These are phyloP conservation scores for Ramphastos sulfuratus DNA, from an alignment of 2,113 vertebrate species.

Conservation along the genomic window DNA sequence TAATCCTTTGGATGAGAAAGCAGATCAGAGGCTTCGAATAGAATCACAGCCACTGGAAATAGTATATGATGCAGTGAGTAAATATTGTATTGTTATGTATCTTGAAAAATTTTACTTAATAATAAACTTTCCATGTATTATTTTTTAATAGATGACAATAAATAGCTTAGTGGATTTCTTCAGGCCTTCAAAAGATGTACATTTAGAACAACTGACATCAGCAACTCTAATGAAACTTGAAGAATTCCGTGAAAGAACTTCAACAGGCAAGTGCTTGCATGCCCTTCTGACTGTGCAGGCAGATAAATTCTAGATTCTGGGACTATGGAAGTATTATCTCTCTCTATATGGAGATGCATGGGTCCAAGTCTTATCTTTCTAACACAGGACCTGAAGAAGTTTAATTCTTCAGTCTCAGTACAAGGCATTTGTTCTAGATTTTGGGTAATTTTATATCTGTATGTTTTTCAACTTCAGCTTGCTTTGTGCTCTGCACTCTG, in stretches of 20 bases:
- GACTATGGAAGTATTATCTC: background rate
- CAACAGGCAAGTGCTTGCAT: slow-evolving; percentile 84
- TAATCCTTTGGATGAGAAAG: slow-evolving; percentile 89
- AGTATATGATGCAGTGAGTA: slow-evolving; percentile 94
- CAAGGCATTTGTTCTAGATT: background rate
- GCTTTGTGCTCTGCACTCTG: background rate
- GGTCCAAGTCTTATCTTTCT: background rate
- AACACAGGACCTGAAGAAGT: background rate
- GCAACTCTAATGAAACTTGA: slow-evolving; percentile 95
- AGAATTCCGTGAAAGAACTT: slow-evolving; percentile 94
- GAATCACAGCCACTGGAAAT: slow-evolving; percentile 95
- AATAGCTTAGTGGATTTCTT: slow-evolving; percentile 92
- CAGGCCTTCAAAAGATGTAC: slow-evolving; percentile 88
- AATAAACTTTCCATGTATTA: background rate
- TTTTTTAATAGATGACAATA: slow-evolving; percentile 84
- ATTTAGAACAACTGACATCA: slow-evolving; percentile 90
- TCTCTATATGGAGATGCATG: background rate
- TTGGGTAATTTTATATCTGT: background rate
- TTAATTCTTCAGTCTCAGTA: background rate
- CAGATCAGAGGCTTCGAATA: slow-evolving; percentile 87
- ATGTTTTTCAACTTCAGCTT: background rate
- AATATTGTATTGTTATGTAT: background rate
- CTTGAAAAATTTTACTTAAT: background rate
- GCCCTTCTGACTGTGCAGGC: background rate
- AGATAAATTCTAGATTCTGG: background rate